Base-by-base conservation (phyloP, 2,888 invertebrate genomes). In the Pherbina coryleti region DNA sequence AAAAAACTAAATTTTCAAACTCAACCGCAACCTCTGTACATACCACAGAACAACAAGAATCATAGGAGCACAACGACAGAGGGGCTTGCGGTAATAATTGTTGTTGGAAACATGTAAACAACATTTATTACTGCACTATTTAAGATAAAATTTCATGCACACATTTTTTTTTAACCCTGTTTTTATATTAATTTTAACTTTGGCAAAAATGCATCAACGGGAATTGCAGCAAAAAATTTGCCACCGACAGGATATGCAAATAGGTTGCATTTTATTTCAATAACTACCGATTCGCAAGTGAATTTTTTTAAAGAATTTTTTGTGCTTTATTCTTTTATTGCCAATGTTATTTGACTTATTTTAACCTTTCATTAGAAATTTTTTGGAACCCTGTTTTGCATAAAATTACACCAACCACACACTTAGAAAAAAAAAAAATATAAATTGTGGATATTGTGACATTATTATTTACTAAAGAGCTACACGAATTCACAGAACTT, bases 221-320 rank as follows among this genome's bases (percentile, higher is more conserved):
- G 51, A 71, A 55, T 71, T 71, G 71, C 71, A 22, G 55, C 17
- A 31, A 71, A 71, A 71, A 49, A 7, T 14, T 34, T 3, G 3
- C 11, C 53, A 17, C 9, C 9, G 28, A 51, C 31, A 70, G 70
- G 53, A 53, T 31, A 19, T 19, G 3, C 31, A 71, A 34, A 55
- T 55, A 14, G 53, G 71, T 31, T 55, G 19, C 53, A 71, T 71
- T 71, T 71, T 55, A 55, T 55, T 71, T 71, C 14, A 71, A 53
- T 55, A 28, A 3, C 28, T 66, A 37, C 66, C 19, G 25, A 55
- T 8, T 55, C 19, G 55, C 55, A 55, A 2, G 3, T 11, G 9
- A 2, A 34, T 34, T 66, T 60, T 60, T 60, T 25, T 7, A n/a
- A n/a, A n/a, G n/a, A n/a, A n/a, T 22, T 19, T 25, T 25, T 28